Conservation (phyloP, 2,888 invertebrate species). For the Pollenia angustigena region DNA sequence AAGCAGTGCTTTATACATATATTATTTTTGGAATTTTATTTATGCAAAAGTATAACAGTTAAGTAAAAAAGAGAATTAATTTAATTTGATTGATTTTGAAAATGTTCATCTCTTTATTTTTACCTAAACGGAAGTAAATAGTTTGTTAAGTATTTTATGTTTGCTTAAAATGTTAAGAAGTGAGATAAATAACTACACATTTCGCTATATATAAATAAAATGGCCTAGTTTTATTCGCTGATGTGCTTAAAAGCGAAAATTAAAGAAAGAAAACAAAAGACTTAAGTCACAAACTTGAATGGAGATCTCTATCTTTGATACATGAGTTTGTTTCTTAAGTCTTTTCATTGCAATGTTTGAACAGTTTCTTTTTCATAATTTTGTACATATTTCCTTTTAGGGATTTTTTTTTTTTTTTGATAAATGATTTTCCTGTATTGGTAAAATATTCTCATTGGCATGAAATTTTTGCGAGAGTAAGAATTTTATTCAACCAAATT, state of each 20-base stretch:
- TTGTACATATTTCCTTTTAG: neutral
- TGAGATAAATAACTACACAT: constrained; percentile 24
- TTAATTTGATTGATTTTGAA: neutral
- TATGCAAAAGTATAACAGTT: neutral
- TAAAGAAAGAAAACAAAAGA: constrained; percentile 77
- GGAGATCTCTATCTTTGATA: constrained; percentile 1
- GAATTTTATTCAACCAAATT: no score
- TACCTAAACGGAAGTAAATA: constrained; percentile 57
- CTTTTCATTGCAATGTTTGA: neutral
- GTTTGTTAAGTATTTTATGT: constrained; percentile 25
- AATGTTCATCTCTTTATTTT: neutral
- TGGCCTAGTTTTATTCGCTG: constrained; percentile 35
- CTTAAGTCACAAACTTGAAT: constrained; percentile 75
- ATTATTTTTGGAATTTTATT: neutral
- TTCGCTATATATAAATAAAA: constrained; percentile 22
- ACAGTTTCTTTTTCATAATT: constrained; percentile 14
- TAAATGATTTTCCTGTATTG: no score
- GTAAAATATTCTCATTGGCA: no score
- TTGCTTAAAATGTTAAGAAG: neutral
- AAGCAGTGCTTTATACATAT: neutral
- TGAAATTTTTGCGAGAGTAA: no score
- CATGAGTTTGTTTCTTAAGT: constrained; percentile 20
- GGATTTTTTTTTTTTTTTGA: neutral
- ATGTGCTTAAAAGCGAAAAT: neutral
- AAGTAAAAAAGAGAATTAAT: constrained; percentile 32